These are phyloP conservation scores for Plecotus auritus DNA, from an alignment of 2,113 vertebrate species.

Conservation along the genomic window DNA sequence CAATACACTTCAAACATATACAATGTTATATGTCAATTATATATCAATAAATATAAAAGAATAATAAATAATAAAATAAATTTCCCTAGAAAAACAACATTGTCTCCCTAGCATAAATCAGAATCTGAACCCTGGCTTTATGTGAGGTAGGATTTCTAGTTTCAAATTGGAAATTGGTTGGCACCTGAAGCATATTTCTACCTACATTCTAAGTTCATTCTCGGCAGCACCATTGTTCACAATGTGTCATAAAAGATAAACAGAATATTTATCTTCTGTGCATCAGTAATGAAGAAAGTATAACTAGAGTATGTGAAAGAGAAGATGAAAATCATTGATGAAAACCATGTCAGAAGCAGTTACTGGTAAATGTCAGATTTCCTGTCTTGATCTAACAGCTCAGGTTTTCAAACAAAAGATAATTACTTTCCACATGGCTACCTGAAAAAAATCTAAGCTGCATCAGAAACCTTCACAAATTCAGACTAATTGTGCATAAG, in stretches of 20 bases:
- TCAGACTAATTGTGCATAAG: background rate
- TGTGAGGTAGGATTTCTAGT: background rate
- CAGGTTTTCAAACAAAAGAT: slow-evolving; percentile 42
- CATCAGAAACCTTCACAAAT: slow-evolving; percentile 37
- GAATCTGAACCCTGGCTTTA: background rate
- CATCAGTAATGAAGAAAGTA: slow-evolving; percentile 34
- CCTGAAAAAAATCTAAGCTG: slow-evolving; percentile 4
- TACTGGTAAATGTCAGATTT: slow-evolving; percentile 50
- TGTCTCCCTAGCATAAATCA: background rate
- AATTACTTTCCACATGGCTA: slow-evolving; percentile 47
- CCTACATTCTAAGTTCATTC: background rate
- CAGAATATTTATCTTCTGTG: background rate
- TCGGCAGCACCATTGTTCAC: background rate
- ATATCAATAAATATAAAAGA: background rate
- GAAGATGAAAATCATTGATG: slow-evolving; percentile 51
- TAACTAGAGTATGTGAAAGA: background rate
- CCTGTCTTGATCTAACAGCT: slow-evolving; percentile 19
- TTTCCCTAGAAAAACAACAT: background rate
- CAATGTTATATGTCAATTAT: background rate
- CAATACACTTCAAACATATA: background rate
- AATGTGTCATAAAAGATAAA: slow-evolving; percentile 38
- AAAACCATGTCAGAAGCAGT: slow-evolving; percentile 46
- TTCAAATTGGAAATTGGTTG: background rate
- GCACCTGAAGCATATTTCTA: background rate
- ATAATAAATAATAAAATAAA: background rate